Conservation (phyloP, 1,140 invertebrate species). For the Coenobita brevimanus region DNA sequence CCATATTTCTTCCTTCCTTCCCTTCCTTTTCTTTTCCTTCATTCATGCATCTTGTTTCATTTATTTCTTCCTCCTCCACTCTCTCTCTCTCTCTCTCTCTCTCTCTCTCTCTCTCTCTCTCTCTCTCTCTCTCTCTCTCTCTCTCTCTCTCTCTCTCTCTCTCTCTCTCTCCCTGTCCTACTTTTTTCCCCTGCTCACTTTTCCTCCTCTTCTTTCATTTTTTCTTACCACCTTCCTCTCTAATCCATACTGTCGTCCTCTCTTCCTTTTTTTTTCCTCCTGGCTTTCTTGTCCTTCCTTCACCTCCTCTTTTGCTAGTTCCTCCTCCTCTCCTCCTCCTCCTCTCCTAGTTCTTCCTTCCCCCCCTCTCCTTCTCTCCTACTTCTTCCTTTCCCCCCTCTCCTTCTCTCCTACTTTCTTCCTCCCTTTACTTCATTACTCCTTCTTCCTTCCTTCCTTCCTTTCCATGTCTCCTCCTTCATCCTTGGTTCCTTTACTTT, state of each 20-base stretch:
- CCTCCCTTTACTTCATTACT: neutral
- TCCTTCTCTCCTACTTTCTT: neutral
- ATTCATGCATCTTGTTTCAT: neutral
- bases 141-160: constrained; percentile 43
- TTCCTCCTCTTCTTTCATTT: neutral
- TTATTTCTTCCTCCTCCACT: neutral
- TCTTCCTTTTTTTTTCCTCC: neutral
- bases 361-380: neutral
- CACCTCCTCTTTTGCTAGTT: neutral
- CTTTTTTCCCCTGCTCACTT: neutral
- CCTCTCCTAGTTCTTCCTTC: neutral
- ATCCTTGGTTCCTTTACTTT: neutral
- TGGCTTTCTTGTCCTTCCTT: neutral
- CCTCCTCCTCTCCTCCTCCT: neutral
- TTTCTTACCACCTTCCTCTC: neutral
- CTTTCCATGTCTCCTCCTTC: neutral
- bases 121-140: constrained; percentile 20
- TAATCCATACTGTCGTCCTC: neutral
- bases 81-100: neutral
- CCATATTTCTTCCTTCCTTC: neutral
- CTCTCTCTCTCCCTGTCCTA: constrained; percentile 2
- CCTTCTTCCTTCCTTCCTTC: neutral
- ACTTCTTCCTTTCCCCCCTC: neutral
- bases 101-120: neutral
- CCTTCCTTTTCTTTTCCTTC: neutral